Base-by-base conservation (phyloP, 1,140 invertebrate genomes). In the Neodiprion fabricii region DNA sequence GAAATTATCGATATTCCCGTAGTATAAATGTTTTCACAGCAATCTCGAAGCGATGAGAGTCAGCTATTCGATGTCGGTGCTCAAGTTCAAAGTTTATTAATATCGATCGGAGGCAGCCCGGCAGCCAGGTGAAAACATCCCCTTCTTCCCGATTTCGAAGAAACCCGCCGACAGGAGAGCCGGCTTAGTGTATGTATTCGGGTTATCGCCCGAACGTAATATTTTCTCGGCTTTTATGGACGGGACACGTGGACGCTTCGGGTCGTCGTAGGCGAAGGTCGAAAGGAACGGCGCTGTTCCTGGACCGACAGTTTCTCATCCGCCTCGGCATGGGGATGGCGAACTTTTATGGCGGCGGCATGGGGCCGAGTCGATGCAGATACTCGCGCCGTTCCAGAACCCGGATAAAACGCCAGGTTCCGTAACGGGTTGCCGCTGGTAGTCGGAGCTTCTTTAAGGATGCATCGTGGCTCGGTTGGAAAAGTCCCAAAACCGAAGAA, bases 1-100 rank as follows among this genome's bases (percentile, higher is more conserved):
- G 53, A 61, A 61, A 61, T 61, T 61, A 61, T 61, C 53, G 53
- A 61, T 61, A 61, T 14, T 61, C 11, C 53, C 53, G 53, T 61
- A 61, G 53, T 17, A 17, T 61, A 17, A 61, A 61, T 61, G 53
- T 61, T 61, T 61, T 61, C 53, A 14, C 53, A 14, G 11, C 11
- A 61, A 61, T 14, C 53, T 61, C 53, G 53, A 17, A 61, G 53
- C 8, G 53, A 61, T 14, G 11, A 17, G 11, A 61, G n/a, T 40
- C 28, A 40, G 28, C 28, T 3, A 40, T 40, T 17, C 53, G 53
- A 61, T 9, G 7, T 14, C 53, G 11, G 53, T 14, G n/a, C 53
- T 61, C n/a, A 17, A 17, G 11, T 40, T 61, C 53, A 61, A 61
- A 61, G 53, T 61, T 61, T 17, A 61, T 61, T 14, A 61, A 61